Percentiles rank a stretch among this genome's conserved stretches.
phyloP scores from a whole-genome alignment of 1,140 invertebrate species.

The Hyles euphorbiae region DNA sequence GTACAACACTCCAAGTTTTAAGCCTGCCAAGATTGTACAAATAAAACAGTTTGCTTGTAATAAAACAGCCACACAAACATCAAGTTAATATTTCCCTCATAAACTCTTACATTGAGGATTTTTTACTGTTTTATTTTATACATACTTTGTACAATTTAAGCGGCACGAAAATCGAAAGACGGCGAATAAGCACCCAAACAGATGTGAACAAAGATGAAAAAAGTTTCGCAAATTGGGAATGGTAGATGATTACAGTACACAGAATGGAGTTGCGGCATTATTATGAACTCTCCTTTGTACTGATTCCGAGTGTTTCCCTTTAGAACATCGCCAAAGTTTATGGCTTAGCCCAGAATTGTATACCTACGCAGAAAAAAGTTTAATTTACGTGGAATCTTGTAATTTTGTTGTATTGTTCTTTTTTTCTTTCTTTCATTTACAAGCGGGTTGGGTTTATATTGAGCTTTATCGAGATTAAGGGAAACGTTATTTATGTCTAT shows the following conservation, averaged over 20 bases:
- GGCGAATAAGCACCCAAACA: constrained; percentile 37
- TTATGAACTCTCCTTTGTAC: constrained; percentile 60
- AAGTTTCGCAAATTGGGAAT: constrained; percentile 43
- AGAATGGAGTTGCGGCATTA: constrained; percentile 63
- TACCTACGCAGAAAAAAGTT: constrained; percentile 49
- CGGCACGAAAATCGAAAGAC: constrained; percentile 40
- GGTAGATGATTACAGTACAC: constrained; percentile 61
- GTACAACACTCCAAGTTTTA: too few relatives aligned
- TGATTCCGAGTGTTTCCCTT: constrained; percentile 59
- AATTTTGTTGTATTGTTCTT: constrained; percentile 47
- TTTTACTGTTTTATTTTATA: neutral
- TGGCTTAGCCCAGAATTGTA: constrained; percentile 35
- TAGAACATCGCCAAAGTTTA: constrained; percentile 45
- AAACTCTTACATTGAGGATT: too few relatives aligned
- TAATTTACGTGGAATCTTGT: constrained; percentile 51
- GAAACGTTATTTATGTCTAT: neutral
- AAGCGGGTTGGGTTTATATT: neutral
- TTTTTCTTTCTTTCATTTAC: constrained; percentile 11
- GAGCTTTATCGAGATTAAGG: neutral
- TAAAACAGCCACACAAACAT: too few relatives aligned
- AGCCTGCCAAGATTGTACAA: too few relatives aligned
- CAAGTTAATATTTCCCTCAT: too few relatives aligned
- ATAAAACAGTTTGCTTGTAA: too few relatives aligned
- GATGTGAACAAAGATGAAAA: constrained; percentile 71
- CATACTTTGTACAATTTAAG: constrained; percentile 12